These are phyloP conservation scores for Petrophora chlorosata DNA, from an alignment of 2,888 invertebrate genomes.

Conservation along the genomic window DNA sequence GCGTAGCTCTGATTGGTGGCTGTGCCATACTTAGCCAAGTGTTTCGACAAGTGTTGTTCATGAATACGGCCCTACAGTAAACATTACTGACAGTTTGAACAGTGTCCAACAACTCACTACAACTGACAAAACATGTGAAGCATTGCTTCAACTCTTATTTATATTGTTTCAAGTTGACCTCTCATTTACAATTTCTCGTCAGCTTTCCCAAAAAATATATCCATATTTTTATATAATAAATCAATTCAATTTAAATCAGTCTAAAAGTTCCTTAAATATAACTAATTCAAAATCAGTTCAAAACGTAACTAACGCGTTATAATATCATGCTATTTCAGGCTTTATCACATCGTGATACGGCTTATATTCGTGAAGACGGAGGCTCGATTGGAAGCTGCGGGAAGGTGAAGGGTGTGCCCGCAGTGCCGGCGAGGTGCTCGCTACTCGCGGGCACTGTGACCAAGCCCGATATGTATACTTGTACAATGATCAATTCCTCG, in stretches of 20 bases:
- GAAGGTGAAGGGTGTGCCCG: slow-evolving; percentile 16
- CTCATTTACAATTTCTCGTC: slow-evolving; percentile 11
- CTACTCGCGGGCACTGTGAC: slow-evolving; percentile 12
- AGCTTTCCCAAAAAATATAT: slow-evolving; percentile 9
- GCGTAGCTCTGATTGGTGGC: no score
- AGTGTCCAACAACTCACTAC: no score
- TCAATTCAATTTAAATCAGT: slow-evolving; percentile 67
- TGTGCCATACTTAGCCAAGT: no score
- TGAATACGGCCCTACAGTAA: no score
- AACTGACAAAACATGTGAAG: no score
- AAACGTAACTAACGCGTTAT: slow-evolving; percentile 21
- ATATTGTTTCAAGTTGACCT: no score
- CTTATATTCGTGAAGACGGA: slow-evolving; percentile 8
- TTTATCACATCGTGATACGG: slow-evolving; percentile 10
- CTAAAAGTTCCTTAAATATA: slow-evolving; percentile 63
- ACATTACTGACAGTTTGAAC: no score
- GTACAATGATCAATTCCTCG: slow-evolving; percentile 25
- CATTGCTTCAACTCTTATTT: no score
- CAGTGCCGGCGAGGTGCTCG: slow-evolving; percentile 20
- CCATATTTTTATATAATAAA: slow-evolving; percentile 30
- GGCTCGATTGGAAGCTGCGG: slow-evolving; percentile 11
- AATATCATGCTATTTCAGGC: slow-evolving; percentile 12
- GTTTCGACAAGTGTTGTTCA: no score
- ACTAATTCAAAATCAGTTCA: slow-evolving; percentile 47
- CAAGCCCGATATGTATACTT: background rate